Percentiles rank a stretch among this genome's conserved stretches.
phyloP scores from a whole-genome alignment of 2,113 vertebrate genomes.

The Tichodroma muraria region DNA sequence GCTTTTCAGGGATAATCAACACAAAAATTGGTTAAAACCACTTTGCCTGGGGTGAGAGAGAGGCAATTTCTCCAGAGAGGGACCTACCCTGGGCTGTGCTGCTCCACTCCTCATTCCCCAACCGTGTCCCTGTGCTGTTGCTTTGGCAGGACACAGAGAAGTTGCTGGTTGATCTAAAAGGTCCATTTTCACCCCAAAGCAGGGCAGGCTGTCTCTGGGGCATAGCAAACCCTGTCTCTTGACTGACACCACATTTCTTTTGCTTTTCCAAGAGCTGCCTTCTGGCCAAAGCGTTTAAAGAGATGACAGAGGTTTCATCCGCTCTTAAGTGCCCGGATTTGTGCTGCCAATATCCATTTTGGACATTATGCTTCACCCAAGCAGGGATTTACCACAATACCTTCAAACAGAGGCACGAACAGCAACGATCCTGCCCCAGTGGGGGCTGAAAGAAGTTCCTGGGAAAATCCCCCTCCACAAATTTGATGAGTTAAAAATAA shows the following conservation, averaged over 20 bases:
- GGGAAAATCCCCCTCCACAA: not conserved
- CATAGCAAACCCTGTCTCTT: not conserved
- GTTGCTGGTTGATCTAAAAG: not conserved
- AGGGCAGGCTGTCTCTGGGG: not conserved
- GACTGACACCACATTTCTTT: not conserved
- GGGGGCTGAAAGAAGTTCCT: not conserved
- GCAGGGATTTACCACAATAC: not conserved
- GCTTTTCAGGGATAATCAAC: not conserved
- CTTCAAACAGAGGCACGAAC: accelerated
- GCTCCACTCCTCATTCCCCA: not conserved
- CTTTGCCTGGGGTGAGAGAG: not conserved
- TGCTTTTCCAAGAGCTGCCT: not conserved
- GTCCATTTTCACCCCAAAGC: not conserved
- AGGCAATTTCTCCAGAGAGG: not conserved
- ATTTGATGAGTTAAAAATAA: not conserved
- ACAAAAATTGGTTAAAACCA: not conserved
- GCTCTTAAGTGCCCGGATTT: not conserved
- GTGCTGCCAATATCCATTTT: not conserved
- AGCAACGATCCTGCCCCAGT: accelerated
- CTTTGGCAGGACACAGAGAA: not conserved
- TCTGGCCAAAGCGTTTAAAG: not conserved
- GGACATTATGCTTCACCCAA: not conserved
- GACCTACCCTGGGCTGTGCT: not conserved
- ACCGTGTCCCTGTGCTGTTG: no score
- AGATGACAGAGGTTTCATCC: not conserved